Percentiles rank a stretch among this genome's conserved stretches.
Conservation (phyloP, 2,797 vertebrate species). For the Notoglanidium macrostoma region DNA sequence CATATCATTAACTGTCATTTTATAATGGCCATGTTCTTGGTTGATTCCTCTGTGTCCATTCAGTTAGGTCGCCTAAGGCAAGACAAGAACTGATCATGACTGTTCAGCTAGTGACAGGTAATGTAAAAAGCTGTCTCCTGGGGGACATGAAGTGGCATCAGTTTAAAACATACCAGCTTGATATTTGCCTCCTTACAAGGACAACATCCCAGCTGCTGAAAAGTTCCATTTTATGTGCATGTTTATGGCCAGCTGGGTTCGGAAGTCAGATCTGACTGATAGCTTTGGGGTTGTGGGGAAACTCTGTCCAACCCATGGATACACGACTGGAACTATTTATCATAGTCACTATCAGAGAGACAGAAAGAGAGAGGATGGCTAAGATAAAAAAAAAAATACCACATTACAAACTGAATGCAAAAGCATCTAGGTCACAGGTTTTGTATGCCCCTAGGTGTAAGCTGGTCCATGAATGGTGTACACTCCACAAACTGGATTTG, state of each 20-base stretch:
- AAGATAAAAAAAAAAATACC: background rate
- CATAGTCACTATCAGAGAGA: conserved; percentile 63
- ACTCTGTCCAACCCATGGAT: conserved; percentile 65
- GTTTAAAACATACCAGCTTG: conserved; percentile 76
- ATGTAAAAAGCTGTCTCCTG: conserved; percentile 69
- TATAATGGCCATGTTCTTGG: conserved; percentile 22
- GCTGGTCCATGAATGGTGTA: background rate
- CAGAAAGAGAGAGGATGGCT: background rate
- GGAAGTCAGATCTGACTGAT: conserved; percentile 64
- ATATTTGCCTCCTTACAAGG: conserved; percentile 67
- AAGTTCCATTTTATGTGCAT: conserved; percentile 72
- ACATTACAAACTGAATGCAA: background rate
- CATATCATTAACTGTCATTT: conserved; percentile 1
- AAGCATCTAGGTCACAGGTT: background rate
- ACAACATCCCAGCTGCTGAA: conserved; percentile 76
- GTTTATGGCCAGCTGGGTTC: conserved; percentile 69
- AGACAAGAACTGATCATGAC: conserved; percentile 53
- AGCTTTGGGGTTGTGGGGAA: conserved; percentile 63
- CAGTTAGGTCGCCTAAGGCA: conserved; percentile 60
- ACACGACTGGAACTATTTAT: conserved; percentile 71
- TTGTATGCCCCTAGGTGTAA: background rate
- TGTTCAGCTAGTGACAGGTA: conserved; percentile 69
- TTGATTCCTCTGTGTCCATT: conserved; percentile 19
- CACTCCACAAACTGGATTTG: background rate
- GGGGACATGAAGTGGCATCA: conserved; percentile 61